Conservation (phyloP, 2,888 invertebrate species). For the Campoletis raptor region DNA sequence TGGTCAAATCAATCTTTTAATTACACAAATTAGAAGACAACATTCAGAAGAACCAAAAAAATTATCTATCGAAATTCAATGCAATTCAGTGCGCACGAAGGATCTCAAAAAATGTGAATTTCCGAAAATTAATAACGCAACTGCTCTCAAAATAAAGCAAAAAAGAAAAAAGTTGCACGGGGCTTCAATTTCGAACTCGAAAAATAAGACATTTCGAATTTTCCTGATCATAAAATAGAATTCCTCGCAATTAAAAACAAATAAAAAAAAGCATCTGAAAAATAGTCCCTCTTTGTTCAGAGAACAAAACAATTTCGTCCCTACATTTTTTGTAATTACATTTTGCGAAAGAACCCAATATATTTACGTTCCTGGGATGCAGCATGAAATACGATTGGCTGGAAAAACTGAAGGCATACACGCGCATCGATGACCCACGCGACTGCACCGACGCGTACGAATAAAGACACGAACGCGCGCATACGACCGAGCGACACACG, state of each 20-base stretch:
- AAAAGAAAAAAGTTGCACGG: not conserved
- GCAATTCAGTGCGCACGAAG: not conserved
- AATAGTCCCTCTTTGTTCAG: not conserved
- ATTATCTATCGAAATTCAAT: not conserved
- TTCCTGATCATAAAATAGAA: not conserved
- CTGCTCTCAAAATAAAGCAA: not conserved
- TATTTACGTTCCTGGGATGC: conserved; percentile 54
- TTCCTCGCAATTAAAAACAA: not conserved
- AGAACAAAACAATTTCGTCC: not conserved
- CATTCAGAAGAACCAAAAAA: not conserved
- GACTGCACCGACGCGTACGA: conserved; percentile 44
- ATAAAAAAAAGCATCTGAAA: not conserved
- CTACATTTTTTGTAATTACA: not conserved
- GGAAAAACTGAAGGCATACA: conserved; percentile 43
- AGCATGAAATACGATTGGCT: conserved; percentile 52
- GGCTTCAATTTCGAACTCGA: not conserved
- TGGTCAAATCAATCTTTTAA: not conserved
- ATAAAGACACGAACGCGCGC: conserved; percentile 30
- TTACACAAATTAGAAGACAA: not conserved
- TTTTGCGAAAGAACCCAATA: conserved; percentile 23
- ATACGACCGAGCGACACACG: conserved; percentile 3
- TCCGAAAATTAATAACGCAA: not conserved
- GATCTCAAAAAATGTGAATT: not conserved
- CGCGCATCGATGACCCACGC: conserved; percentile 24
- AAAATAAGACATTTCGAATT: not conserved